Evolutionary conservation across 2,797 vertebrate genomes (phyloP).

Genomic region (Pseudochirops cupreus): DNA sequence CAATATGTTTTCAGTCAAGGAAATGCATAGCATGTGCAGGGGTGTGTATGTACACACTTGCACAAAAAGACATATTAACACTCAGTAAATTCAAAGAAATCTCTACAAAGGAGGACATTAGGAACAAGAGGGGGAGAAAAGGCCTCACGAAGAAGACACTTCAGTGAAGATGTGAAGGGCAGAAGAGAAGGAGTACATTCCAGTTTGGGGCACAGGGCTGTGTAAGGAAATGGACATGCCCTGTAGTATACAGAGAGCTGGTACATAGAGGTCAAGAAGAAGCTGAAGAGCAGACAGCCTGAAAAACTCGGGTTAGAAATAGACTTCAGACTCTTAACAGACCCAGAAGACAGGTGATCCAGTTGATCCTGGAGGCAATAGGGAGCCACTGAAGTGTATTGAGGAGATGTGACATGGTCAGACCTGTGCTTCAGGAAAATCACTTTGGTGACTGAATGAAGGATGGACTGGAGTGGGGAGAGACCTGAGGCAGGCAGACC

Average conservation of each 20-base stretch:
- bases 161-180: no score
- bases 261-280: neutral
- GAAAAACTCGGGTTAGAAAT: neutral
- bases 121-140: neutral
- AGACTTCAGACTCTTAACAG: neutral
- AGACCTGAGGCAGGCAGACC: neutral
- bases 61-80: neutral
- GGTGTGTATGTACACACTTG: neutral
- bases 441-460: neutral
- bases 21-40: neutral
- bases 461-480: neutral
- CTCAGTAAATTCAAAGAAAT: neutral
- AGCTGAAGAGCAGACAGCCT: neutral
- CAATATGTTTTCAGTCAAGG: neutral
- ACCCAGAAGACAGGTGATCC: no score
- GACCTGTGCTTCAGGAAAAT: neutral
- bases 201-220: no score
- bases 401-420: neutral
- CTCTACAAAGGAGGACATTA: neutral
- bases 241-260: neutral
- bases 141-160: neutral
- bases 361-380: no score
- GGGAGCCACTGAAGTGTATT: neutral
- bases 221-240: neutral
- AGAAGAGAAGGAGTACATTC: no score